Conservation (phyloP, 2,888 invertebrate genomes). For the Cantharis rufa region DNA sequence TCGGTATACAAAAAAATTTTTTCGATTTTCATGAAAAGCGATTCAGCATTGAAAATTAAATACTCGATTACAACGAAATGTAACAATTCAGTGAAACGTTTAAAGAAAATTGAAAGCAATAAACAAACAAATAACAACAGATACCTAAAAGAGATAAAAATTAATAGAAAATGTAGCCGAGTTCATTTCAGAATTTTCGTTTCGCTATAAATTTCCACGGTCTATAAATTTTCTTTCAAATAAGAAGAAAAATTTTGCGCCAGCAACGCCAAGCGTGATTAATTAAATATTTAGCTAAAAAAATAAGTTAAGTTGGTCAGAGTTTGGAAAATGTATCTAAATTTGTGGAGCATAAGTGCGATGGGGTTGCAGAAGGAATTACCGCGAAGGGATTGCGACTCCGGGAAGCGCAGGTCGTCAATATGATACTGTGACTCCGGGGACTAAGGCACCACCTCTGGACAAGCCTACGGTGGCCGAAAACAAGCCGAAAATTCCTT, state of each 20-base stretch:
- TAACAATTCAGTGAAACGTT: not conserved
- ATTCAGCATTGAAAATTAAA: not conserved
- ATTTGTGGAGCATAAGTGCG: constrained; percentile 22
- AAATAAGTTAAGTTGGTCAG: constrained; percentile 8
- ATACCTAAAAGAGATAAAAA: not conserved
- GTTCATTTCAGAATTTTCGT: not conserved
- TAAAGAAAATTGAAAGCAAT: not conserved
- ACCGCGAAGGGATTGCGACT: constrained; percentile 14
- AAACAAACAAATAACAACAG: not conserved
- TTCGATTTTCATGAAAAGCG: not conserved
- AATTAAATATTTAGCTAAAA: constrained; percentile 16
- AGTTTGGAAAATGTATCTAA: constrained; percentile 27
- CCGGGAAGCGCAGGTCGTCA: constrained; percentile 51
- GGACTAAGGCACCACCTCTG: constrained; percentile 46
- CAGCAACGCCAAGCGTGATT: not conserved
- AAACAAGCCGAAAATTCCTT: constrained; percentile 23
- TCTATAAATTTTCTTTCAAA: not conserved
- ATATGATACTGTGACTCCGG: constrained; percentile 46
- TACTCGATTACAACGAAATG: not conserved
- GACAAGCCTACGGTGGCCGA: constrained; percentile 34
- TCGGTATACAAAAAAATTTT: not conserved
- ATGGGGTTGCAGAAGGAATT: constrained; percentile 20
- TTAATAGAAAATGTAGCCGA: not conserved
- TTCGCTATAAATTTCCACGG: not conserved
- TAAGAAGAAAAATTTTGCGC: not conserved